These are phyloP conservation scores for Halcyon smyrnensis DNA, from an alignment of 2,797 vertebrate genomes.

Conservation along the genomic window DNA sequence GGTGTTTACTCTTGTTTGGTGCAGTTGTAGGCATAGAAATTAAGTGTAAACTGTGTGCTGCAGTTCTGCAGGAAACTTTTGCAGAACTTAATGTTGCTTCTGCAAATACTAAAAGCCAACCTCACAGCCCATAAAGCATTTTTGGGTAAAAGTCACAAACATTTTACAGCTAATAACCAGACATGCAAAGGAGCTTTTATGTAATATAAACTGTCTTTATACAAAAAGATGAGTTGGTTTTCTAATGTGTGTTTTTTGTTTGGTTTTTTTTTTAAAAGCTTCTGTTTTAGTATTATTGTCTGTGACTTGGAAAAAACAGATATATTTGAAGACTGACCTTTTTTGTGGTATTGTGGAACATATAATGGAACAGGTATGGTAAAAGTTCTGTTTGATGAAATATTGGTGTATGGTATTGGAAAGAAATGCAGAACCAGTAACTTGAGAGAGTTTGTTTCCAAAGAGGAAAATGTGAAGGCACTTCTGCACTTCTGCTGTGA, in stretches of 20 bases:
- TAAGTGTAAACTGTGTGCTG: background rate
- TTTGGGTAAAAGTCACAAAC: accelerated
- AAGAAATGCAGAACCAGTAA: background rate
- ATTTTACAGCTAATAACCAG: background rate
- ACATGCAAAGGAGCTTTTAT: background rate
- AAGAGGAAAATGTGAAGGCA: background rate
- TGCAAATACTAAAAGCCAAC: background rate
- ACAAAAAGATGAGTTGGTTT: background rate
- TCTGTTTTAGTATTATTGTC: background rate
- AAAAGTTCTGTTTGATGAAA: background rate
- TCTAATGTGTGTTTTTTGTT: background rate
- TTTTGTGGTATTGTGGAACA: background rate
- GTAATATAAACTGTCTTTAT: background rate
- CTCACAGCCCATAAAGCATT: background rate
- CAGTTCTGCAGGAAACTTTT: background rate
- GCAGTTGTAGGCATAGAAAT: background rate
- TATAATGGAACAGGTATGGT: background rate
- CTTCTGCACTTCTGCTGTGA: background rate
- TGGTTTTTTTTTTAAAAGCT: background rate
- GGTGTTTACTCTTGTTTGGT: background rate
- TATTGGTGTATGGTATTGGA: background rate
- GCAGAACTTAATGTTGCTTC: accelerated
- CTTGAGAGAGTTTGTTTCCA: background rate
- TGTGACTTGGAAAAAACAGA: background rate
- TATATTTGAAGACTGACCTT: background rate